Evolutionary conservation across 1,140 invertebrate species (phyloP).

Genomic region (Lucilia cuprina): DNA sequence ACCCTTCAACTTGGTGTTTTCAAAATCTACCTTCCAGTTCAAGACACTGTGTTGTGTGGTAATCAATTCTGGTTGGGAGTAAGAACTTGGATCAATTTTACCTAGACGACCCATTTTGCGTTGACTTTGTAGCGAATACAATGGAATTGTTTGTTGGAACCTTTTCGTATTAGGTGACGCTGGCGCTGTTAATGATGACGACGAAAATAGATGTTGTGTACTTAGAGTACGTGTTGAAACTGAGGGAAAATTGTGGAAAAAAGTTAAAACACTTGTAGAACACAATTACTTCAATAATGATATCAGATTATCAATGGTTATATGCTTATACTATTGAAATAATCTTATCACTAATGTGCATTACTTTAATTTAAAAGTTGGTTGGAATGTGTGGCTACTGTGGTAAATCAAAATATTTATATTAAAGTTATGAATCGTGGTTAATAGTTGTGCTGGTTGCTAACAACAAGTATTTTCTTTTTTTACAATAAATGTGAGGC

Average conservation of each 20-base stretch:
- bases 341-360: slow-evolving; percentile 33
- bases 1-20: slow-evolving; percentile 68
- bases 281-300: not conserved
- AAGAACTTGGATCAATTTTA: slow-evolving; percentile 72
- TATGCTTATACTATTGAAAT: not conserved
- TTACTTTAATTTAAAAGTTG: too few species aligned
- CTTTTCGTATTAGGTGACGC: not conserved
- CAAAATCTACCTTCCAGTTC: slow-evolving; percentile 74
- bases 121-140: slow-evolving; percentile 41
- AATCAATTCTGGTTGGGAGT: slow-evolving; percentile 72
- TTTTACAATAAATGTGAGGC: not conserved
- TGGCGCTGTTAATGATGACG: not conserved
- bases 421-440: too few species aligned
- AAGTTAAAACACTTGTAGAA: not conserved
- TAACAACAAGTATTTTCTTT: not conserved
- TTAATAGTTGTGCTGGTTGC: not conserved
- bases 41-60: slow-evolving; percentile 69
- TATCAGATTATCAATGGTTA: slow-evolving; percentile 11
- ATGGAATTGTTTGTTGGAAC: slow-evolving; percentile 26
- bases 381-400: not conserved
- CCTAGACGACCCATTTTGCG: slow-evolving; percentile 59
- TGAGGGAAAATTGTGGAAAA: slow-evolving; percentile 39
- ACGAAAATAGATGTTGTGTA: slow-evolving; percentile 39
- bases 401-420: not conserved
- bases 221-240: slow-evolving; percentile 48